Evolutionary conservation across 1,140 invertebrate species (phyloP), one percentile per base, ranked within the genome.

Genomic region (Micrasema longulum): DNA sequence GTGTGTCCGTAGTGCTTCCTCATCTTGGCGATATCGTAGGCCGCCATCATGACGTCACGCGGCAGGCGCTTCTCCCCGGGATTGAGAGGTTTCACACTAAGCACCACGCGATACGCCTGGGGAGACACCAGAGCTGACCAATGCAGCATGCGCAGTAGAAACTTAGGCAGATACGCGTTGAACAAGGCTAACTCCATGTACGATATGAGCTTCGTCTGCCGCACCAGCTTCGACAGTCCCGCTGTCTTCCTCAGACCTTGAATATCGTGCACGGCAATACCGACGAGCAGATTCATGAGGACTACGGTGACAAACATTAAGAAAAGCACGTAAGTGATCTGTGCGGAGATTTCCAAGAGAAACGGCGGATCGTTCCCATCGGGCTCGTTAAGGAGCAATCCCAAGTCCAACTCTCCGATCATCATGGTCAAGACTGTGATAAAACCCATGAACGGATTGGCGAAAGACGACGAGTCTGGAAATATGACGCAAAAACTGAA

Each of bases 391-490:
- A 90, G 86, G 2, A 92, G 78, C 14, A 92, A 82, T 64, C 91
- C 90, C 36, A 93, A 85, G 76, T 92, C 91, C 57, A 93, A 80
- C 79, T 96, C 94, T 0, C 94, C 94, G 1, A 94, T 95, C 93
- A 95, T 95, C 93, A 95, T 95, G 0, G 94, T 93, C 43, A 95
- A 79, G 0, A 94, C 92, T 4, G 94, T 94, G 36, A 95, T 92
- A 38, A 94, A 88, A 16, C 90, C 91, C 79, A 91, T 90, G 69
- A 93, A 89, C 1, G 91, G 91, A 82, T 92, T 92, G 22, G 91
- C 88, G 79, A 95, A 95, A 0, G 91, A 90, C 7, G 90, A 89
- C 1, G 91, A 92, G 45, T 90, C 89, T 0, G 92, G 93, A 81
- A 95, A 95, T 75, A 95, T 91, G 0, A 95, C 92, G 80, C 92